Evolutionary conservation across 2,888 invertebrate genomes (phyloP).

Genomic region (Pheosia tremula): DNA sequence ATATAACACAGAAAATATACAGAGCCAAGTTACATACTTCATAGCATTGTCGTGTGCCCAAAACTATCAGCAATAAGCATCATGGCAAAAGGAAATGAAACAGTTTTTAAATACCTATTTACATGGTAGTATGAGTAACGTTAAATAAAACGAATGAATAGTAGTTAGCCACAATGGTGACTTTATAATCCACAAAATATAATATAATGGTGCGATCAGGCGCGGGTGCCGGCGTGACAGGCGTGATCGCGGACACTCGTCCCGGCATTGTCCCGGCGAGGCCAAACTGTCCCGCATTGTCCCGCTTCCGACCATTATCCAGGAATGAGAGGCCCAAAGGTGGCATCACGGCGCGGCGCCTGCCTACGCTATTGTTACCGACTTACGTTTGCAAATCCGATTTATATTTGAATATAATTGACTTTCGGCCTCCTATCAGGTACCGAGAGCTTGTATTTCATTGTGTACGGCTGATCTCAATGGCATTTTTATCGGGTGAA

Average conservation of each 20-base stretch:
- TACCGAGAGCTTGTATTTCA: slow-evolving; percentile 70
- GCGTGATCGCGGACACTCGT: slow-evolving; percentile 47
- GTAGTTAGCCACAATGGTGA: slow-evolving; percentile 51
- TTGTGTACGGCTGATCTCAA: slow-evolving; percentile 79
- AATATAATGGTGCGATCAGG: slow-evolving; percentile 46
- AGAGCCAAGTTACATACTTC: too few relatives aligned
- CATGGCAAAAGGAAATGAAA: too few relatives aligned
- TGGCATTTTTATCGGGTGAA: slow-evolving; percentile 81
- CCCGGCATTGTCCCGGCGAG: slow-evolving; percentile 35
- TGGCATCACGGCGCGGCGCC: slow-evolving; percentile 69
- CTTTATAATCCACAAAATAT: slow-evolving; percentile 61
- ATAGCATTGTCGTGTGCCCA: too few relatives aligned
- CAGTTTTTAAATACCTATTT: too few relatives aligned
- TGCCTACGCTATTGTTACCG: slow-evolving; percentile 73
- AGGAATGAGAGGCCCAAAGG: slow-evolving; percentile 49
- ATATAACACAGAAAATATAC: too few relatives aligned
- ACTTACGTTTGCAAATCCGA: slow-evolving; percentile 84
- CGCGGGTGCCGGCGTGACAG: slow-evolving; percentile 43
- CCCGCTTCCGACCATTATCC: slow-evolving; percentile 54
- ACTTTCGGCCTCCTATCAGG: slow-evolving; percentile 79
- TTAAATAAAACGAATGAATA: slow-evolving; percentile 34
- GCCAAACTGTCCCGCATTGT: slow-evolving; percentile 48
- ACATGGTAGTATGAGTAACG: too few relatives aligned
- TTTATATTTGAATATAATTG: slow-evolving; percentile 85
- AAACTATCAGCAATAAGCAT: too few relatives aligned